Conservation (phyloP, 2,888 invertebrate genomes). For the Lydus trimaculatus region DNA sequence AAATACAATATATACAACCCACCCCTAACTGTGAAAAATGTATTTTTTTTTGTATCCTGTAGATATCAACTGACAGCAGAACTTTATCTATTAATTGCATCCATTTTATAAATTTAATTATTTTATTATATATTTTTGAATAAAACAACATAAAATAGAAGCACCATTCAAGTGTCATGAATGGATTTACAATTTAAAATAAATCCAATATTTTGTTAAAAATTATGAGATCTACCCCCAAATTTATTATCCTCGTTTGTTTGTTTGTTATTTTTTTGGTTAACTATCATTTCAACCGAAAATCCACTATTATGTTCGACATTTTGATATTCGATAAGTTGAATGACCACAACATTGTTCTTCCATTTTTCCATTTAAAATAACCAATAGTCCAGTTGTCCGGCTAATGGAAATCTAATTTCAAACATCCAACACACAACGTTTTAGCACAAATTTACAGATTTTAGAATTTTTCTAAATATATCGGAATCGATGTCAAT, state of each 20-base stretch:
- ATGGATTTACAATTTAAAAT: constrained; percentile 30
- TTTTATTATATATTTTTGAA: constrained; percentile 28
- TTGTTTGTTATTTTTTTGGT: too few species aligned
- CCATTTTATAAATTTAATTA: constrained; percentile 28
- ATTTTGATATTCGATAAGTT: constrained; percentile 37
- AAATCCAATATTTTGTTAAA: constrained; percentile 15
- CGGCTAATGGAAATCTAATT: constrained; percentile 36
- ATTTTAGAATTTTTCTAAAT: too few species aligned
- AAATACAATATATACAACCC: too few species aligned
- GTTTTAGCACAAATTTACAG: too few species aligned
- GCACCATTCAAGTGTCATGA: constrained; percentile 23
- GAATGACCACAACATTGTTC: constrained; percentile 53
- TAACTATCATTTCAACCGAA: not conserved
- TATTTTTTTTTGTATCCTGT: constrained; percentile 13
- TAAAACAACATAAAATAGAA: constrained; percentile 24
- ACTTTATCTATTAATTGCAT: constrained; percentile 32
- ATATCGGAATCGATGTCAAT: too few species aligned
- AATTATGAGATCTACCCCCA: constrained; percentile 14
- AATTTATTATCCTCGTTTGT: not conserved
- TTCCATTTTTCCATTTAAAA: constrained; percentile 56
- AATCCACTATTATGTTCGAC: not conserved
- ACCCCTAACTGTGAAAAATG: too few species aligned
- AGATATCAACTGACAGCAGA: constrained; percentile 17
- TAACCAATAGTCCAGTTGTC: constrained; percentile 38
- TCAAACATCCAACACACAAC: constrained; percentile 31